Conservation (phyloP, 2,797 vertebrate genomes). For the Tarsius wallacei region DNA sequence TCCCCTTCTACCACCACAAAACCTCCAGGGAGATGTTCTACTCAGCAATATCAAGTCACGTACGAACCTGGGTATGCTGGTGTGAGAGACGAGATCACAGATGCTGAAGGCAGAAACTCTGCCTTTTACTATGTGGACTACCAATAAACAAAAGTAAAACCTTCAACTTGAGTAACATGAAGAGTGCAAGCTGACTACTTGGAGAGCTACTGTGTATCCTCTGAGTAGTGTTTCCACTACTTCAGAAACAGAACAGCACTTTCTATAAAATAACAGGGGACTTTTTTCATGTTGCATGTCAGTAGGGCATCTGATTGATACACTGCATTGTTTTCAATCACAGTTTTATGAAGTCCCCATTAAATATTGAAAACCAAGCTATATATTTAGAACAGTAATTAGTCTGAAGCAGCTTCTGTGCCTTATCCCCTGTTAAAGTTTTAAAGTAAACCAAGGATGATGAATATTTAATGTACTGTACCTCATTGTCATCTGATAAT, state of each 20-base stretch:
- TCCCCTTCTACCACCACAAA: not conserved
- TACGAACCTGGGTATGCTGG: not conserved
- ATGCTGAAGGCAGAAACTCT: conserved; percentile 19
- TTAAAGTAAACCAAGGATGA: conserved; percentile 87
- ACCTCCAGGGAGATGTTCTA: not conserved
- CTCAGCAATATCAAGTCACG: not conserved
- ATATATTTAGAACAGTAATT: conserved; percentile 86
- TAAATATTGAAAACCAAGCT: conserved; percentile 82
- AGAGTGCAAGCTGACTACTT: not conserved
- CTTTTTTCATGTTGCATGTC: conserved; percentile 40
- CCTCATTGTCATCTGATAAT: conserved; percentile 84
- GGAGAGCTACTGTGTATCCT: conserved; percentile 7
- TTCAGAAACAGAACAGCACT: conserved; percentile 28
- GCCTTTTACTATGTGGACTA: not conserved
- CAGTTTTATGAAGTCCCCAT: conserved; percentile 69
- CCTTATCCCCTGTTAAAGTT: conserved; percentile 77
- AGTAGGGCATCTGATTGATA: conserved; percentile 75
- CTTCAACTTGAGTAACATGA: conserved; percentile 38
- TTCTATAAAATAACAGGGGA: conserved; percentile 45
- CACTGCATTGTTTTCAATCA: conserved; percentile 74
- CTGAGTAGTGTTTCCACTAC: not conserved
- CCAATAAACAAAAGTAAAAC: conserved; percentile 16
- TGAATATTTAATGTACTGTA: conserved; percentile 85
- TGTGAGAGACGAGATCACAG: not conserved
- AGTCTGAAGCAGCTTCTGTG: conserved; percentile 72